A percentile compares a stretch with the other conserved stretches of the same genome.
Evolutionary conservation across 2,113 vertebrate genomes (phyloP).

Genomic region (Oreocharis arfaki): DNA sequence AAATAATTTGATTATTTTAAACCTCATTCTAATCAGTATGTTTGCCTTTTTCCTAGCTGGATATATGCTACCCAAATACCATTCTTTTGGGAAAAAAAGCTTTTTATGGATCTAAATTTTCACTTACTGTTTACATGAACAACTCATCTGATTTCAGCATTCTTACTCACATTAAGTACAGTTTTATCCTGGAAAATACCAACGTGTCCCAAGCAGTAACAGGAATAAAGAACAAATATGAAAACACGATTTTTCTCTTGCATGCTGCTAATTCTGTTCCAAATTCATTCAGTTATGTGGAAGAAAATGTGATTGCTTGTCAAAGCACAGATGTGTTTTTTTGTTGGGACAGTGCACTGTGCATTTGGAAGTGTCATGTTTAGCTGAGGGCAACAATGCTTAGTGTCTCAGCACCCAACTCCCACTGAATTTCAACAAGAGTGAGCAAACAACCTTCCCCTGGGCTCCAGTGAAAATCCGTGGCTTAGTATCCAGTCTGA

Average conservation of each 20-base stretch:
- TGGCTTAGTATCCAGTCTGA: neutral
- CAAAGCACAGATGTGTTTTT: neutral
- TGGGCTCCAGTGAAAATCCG: constrained; percentile 30
- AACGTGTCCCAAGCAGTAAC: neutral
- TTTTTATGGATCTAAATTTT: neutral
- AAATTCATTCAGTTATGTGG: neutral
- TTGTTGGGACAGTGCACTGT: neutral
- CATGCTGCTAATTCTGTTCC: neutral
- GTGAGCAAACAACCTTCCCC: constrained; percentile 47
- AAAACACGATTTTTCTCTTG: neutral
- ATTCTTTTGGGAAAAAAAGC: neutral
- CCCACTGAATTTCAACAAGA: constrained; percentile 37
- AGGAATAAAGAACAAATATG: neutral
- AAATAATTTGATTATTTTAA: neutral
- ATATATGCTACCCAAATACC: neutral
- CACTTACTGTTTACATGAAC: neutral
- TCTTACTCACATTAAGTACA: neutral
- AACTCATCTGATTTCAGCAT: neutral
- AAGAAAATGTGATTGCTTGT: constrained; percentile 26
- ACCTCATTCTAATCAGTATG: neutral
- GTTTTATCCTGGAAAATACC: neutral
- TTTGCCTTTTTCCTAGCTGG: neutral
- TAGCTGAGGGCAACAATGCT: constrained; percentile 35
- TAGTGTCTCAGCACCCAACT: constrained; percentile 32
- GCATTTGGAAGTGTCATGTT: constrained; percentile 30